phyloP scores from a whole-genome alignment of 2,797 vertebrate genomes.

The Champsocephalus gunnari region DNA sequence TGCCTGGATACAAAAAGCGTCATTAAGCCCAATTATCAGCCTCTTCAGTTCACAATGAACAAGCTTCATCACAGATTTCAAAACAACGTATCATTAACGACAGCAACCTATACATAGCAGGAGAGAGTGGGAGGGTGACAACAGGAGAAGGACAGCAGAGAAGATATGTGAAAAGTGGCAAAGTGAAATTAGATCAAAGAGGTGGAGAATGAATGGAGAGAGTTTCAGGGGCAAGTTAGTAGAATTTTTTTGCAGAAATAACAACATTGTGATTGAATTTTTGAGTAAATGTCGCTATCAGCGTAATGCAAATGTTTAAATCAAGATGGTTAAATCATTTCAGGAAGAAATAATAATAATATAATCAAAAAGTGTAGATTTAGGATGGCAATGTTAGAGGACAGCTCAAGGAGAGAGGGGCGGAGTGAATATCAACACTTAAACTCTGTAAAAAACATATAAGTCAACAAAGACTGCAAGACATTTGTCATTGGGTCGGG shows the following conservation, averaged over 20 bases:
- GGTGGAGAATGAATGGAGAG: not conserved
- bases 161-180: constrained; percentile 8
- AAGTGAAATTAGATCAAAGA: not conserved
- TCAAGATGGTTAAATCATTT: not conserved
- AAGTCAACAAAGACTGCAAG: constrained; percentile 30
- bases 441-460: constrained; percentile 14
- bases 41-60: constrained; percentile 79
- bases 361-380: not conserved
- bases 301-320: constrained; percentile 12
- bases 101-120: constrained; percentile 38
- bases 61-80: constrained; percentile 72
- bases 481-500: constrained; percentile 18
- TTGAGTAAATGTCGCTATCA: not conserved
- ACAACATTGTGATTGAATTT: not conserved
- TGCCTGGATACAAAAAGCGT: constrained; percentile 90
- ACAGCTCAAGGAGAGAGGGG: not conserved
- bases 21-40: constrained; percentile 84
- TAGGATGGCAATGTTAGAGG: not conserved
- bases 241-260: not conserved
- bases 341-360: not conserved
- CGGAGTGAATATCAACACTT: constrained; percentile 35
- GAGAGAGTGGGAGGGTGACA: constrained; percentile 31
- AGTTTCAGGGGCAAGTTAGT: not conserved
- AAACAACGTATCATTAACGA: constrained; percentile 74
- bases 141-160: not conserved